Base-by-base conservation (phyloP, 1,140 invertebrate species). In the Philaenus spumarius region DNA sequence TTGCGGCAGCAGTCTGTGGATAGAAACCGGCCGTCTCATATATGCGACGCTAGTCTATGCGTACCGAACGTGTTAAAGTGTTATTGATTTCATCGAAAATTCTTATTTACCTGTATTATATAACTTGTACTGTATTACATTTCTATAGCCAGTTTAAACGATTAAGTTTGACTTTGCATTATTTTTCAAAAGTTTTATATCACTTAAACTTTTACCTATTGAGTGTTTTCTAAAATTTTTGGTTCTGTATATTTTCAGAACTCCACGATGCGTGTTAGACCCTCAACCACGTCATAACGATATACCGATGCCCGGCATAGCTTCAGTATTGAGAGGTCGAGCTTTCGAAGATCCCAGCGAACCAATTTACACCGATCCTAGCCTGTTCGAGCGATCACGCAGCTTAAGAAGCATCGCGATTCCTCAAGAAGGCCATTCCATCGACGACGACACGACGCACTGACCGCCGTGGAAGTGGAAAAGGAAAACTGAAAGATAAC, bases 321-420 rank as follows among this genome's bases (percentile, higher is more conserved):
- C 54, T 15, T 52, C 58, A 22, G 42, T 60, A 2, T 55, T 48
- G 24, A 46, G 55, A 19, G 23, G 45, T 39, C 42, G 59, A 43
- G 51, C 54, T 20, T 89, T 87, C 62, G 83, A 87, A 64, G 90
- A 94, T 71, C 90, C 90, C 9, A 93, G 90, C 67, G 92, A 94
- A 71, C 91, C 91, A 1, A 94, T 95, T 61, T 95, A 94, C 71
- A 94, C 90, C 0, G 90, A 94, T 73, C 91, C 90, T 0, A 92
- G 90, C 1, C 74, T 94, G 9, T 94, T 95, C 67, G 91, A 95
- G 74, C 79, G 89, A 66, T 84, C 87, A 45, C 71, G 87, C 64
- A 80, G 80, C 62, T 71, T 84, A 62, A 70, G 83, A 35, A 64
- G 63, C 30, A 62, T 65, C 22, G 63, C 63, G n/a, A 42, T 65